Conservation (phyloP, 2,113 vertebrate genomes). For the Mirza zaza region DNA sequence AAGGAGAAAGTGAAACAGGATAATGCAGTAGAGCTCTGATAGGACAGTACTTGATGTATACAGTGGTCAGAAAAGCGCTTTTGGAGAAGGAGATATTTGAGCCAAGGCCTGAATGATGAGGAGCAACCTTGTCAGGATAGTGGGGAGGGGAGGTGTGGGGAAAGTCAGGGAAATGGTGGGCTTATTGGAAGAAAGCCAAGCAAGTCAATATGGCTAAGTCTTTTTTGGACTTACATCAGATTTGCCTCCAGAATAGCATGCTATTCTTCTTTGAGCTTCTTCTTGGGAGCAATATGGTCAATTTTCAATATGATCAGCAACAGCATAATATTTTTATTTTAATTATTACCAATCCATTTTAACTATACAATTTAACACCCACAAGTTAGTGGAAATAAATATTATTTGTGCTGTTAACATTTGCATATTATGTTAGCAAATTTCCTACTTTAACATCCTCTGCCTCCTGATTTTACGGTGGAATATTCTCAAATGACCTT, state of each 20-base stretch:
- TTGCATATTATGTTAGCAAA: neutral
- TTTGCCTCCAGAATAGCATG: neutral
- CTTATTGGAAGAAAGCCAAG: neutral
- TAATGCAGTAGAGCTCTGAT: neutral
- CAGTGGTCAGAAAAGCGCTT: neutral
- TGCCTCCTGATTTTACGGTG: neutral
- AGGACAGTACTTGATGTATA: neutral
- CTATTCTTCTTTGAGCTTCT: neutral
- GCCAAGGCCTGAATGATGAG: neutral
- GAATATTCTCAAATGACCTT: neutral
- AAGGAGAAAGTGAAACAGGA: neutral
- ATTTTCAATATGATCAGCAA: neutral
- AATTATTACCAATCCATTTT: neutral
- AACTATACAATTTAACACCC: neutral
- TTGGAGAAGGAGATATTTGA: neutral
- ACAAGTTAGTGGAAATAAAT: neutral
- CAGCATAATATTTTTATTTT: neutral
- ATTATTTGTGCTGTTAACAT: neutral
- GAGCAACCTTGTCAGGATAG: neutral
- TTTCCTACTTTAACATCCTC: neutral
- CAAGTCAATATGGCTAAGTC: neutral
- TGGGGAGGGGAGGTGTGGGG: too few species aligned
- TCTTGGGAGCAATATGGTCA: neutral
- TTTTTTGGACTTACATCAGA: neutral
- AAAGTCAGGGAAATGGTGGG: neutral